Evolutionary conservation across 2,113 vertebrate species (phyloP).

Genomic region (Pseudorhombus dupliciocellatus): DNA sequence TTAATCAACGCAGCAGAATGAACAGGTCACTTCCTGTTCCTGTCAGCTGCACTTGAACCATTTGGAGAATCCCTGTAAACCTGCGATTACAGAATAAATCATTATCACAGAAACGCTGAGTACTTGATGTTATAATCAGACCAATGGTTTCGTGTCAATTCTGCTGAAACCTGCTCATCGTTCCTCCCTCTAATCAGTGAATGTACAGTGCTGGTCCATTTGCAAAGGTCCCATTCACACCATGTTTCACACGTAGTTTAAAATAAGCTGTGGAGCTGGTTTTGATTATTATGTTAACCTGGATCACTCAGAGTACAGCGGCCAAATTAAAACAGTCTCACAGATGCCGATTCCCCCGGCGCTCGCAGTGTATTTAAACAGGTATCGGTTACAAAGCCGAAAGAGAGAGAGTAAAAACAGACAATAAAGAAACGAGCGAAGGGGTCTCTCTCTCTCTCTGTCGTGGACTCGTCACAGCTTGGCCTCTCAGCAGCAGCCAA

Average conservation of each 20-base stretch:
- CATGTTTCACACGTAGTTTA: slow-evolving; percentile 68
- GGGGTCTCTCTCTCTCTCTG: slow-evolving; percentile 23
- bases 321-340: slow-evolving; percentile 75
- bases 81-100: no score
- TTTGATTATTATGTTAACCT: slow-evolving; percentile 80
- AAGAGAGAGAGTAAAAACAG: slow-evolving; percentile 19
- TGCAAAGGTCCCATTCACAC: slow-evolving; percentile 67
- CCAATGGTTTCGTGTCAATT: no score
- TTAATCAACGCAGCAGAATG: no score
- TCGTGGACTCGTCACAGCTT: slow-evolving; percentile 33
- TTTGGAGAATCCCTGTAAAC: no score
- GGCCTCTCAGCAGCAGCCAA: slow-evolving; percentile 54
- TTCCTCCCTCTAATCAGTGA: slow-evolving; percentile 24
- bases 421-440: slow-evolving; percentile 31
- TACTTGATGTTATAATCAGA: no score
- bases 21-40: no score
- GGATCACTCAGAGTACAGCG: slow-evolving; percentile 66
- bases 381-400: slow-evolving; percentile 68
- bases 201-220: slow-evolving; percentile 25
- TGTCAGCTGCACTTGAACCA: no score
- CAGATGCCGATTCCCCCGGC: slow-evolving; percentile 58
- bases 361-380: slow-evolving; percentile 62
- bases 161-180: no score
- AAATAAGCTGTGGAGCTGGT: slow-evolving; percentile 59
- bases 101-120: no score